Evolutionary conservation across 2,113 vertebrate species (phyloP), one percentile per base, ranked within the genome.

Genomic region (Periophthalmodon schlosseri): DNA sequence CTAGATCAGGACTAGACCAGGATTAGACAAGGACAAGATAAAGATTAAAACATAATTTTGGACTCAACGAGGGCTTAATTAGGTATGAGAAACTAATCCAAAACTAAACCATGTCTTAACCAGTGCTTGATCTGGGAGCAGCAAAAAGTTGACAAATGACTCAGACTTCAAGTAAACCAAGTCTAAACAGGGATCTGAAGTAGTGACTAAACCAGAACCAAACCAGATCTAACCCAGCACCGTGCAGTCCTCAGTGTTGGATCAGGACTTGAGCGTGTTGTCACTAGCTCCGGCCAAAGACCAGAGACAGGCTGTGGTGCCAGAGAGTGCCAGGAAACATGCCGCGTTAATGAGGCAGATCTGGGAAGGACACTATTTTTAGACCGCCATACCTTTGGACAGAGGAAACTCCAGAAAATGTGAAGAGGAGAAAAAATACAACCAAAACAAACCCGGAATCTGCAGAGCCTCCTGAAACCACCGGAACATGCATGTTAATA

Each of bases 331-430:
- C 91, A 91, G 88, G 82, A 93, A 93, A 91, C 84, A 73, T 79
- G 82, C 72, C 77, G 72, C 79, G 90, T 90, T 90, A 88, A 89
- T 92, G 87, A 91, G 87, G 87, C 85, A 86, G 72, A 91, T 89
- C 86, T 86, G 82, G 84, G 81, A 92, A 90, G 82, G 74, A 63
- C 44, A 77, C 79, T 93, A 91, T 93, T 93, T 94, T 90, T 92
- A 92, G 92, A 85, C 85, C 3, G 75, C 69, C 39, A 44, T 44
- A 58, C 64, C 73, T 81, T 88, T 78, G 70, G 77, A 74, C 69
- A 82, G 72, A 88, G 84, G 89, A 86, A 92, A 91, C 76, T 68
- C 73, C 83, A 39, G 72, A 82, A 85, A 75, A 68, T 63, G 79
- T 75, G 20, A 65, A 72, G 61, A 74, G 49, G 68, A 69, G 69